Percentiles rank a stretch among this genome's conserved stretches.
Conservation (phyloP, 1,140 invertebrate genomes). For the Drosophila sp. region DNA sequence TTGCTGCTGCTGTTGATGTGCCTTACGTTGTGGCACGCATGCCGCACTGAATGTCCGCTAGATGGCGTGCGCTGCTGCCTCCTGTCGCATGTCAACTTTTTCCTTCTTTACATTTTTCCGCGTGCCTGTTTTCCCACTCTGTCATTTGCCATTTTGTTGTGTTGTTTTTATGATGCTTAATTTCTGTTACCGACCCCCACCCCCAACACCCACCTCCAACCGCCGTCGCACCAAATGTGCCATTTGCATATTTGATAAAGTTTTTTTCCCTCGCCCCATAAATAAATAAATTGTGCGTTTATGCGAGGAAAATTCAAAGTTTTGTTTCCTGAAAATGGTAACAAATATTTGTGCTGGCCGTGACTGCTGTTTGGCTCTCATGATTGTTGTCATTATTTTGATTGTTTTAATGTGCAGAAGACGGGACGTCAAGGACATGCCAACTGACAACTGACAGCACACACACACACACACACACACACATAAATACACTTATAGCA, state of each 20-base stretch:
- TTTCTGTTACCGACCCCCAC: constrained; percentile 59
- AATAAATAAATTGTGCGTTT: constrained; percentile 70
- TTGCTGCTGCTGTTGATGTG: constrained; percentile 8
- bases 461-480: background rate
- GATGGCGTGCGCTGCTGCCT: constrained; percentile 34
- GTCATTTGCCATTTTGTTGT: background rate
- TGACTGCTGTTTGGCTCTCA: constrained; percentile 22
- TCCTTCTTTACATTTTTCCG: constrained; percentile 40
- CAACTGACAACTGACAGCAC: constrained; percentile 16
- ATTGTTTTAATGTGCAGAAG: constrained; percentile 38
- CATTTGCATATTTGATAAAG: constrained; percentile 73
- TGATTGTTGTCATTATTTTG: constrained; percentile 52
- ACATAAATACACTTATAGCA: constrained; percentile 2
- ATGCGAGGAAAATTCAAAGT: constrained; percentile 54
- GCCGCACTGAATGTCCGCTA: constrained; percentile 18
- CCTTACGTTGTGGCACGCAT: constrained; percentile 12
- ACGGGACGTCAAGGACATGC: constrained; percentile 12
- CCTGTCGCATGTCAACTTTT: constrained; percentile 42
- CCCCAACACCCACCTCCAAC: too few relatives aligned
- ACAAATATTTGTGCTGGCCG: constrained; percentile 46
- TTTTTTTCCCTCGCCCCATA: constrained; percentile 37
- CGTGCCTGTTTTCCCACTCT: background rate
- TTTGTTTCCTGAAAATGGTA: constrained; percentile 39
- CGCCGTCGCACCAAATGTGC: constrained; percentile 19
- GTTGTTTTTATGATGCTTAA: constrained; percentile 68